phyloP scores from a whole-genome alignment of 2,888 invertebrate genomes.

The Venusia cambrica region DNA sequence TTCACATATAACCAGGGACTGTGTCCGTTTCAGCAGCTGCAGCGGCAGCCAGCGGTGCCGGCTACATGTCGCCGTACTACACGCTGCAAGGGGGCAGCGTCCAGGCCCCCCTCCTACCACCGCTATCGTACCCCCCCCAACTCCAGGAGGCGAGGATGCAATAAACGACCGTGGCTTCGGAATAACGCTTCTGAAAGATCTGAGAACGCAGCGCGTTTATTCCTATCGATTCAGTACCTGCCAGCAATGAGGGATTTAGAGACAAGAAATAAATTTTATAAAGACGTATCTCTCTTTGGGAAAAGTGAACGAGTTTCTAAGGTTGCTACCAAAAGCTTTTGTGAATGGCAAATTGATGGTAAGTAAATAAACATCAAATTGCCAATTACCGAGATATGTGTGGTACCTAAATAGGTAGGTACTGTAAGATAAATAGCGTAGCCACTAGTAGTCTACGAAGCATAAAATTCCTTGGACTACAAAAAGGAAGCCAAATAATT shows the following conservation, averaged over 20 bases:
- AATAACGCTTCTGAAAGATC: constrained; percentile 11
- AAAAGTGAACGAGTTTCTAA: too few species aligned
- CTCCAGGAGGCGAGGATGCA: constrained; percentile 90
- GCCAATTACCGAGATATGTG: too few species aligned
- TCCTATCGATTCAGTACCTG: constrained; percentile 3
- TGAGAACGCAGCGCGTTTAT: constrained; percentile 7
- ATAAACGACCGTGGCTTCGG: constrained; percentile 52
- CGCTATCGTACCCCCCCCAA: constrained; percentile 83
- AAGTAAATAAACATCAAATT: too few species aligned
- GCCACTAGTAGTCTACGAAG: neutral
- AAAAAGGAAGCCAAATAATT: constrained; percentile 62
- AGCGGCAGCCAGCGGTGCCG: constrained; percentile 82
- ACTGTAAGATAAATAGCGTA: constrained; percentile 3
- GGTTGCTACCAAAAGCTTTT: too few species aligned
- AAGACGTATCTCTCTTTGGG: too few species aligned
- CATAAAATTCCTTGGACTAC: constrained; percentile 3
- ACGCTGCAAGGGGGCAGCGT: constrained; percentile 83
- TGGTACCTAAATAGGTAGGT: constrained; percentile 1
- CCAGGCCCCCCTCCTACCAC: constrained; percentile 83
- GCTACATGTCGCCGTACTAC: constrained; percentile 88
- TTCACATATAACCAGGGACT: too few species aligned
- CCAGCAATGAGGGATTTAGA: too few species aligned
- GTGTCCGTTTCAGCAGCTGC: constrained; percentile 54
- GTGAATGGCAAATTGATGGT: too few species aligned
- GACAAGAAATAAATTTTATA: too few species aligned